Evolutionary conservation across 2,888 invertebrate genomes (phyloP), one percentile per base, ranked within the genome.

Genomic region (Gastrophysa polygoni): DNA sequence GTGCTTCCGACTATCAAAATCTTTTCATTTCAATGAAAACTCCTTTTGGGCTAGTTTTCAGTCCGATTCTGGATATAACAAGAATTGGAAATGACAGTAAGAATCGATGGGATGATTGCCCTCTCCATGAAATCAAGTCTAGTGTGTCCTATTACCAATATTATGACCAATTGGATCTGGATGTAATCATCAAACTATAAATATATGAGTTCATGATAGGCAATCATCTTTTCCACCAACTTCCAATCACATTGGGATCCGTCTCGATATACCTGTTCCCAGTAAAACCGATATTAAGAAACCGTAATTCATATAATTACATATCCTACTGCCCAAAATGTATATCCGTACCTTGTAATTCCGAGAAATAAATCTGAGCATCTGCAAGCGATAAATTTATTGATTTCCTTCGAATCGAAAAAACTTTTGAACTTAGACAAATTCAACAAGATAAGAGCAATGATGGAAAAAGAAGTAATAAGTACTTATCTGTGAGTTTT

Each of bases 231-330:
- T 38, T 38, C 6, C 14, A 38, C 38, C 38, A 38, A 38, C n/a
- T 38, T 38, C 38, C 38, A 38, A 38, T 38, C 38, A 38, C 38
- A 38, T 14, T 38, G 10, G 14, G n/a, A 14, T 38, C 32, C 32
- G n/a, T 38, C 38, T 38, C n/a, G 24, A 44, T 54, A 54, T 54
- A 54, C 54, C 54, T 54, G 54, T 43, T 54, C 34, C 34, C 43
- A 54, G 43, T 54, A 54, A 17, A 44, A 24, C 46, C 49, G 54
- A 61, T 55, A 59, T 65, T 62, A 62, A 61, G 61, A 64, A 65
- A 64, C 61, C 60, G 62, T 68, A 66, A 68, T 68, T 65, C 54
- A 63, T 68, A 61, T 68, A 63, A 68, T 66, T 66, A 66, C 56
- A 57, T 50, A 62, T 65, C 63, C 63, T 58, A 65, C 60, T 68